Conservation (phyloP, 2,888 invertebrate species). For the Campopleginae sp. region DNA sequence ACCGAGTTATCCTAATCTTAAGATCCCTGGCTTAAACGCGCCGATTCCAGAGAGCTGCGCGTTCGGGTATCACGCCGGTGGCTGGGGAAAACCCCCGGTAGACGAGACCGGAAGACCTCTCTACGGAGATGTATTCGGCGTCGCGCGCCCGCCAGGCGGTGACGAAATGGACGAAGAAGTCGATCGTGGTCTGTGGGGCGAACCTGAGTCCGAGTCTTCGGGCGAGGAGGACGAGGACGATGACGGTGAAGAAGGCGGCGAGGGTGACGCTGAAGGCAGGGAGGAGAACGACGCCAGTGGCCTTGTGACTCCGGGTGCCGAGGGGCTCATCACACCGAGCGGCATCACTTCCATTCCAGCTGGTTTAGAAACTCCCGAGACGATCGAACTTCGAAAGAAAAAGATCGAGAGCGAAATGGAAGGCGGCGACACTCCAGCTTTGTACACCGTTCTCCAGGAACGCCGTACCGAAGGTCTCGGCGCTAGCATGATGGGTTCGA, state of each 20-base stretch:
- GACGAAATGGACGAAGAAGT: conserved; percentile 93
- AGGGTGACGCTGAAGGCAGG: conserved; percentile 85
- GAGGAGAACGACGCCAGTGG: conserved; percentile 90
- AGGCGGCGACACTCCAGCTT: conserved; percentile 96
- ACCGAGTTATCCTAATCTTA: conserved; percentile 99
- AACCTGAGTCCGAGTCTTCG: conserved; percentile 84
- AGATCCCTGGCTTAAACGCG: conserved; percentile 98
- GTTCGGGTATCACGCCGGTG: conserved; percentile 99
- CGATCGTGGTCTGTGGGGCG: conserved; percentile 92
- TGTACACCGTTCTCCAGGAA: conserved; percentile 98
- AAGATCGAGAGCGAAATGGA: conserved; percentile 98
- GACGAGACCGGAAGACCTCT: conserved; percentile 99
- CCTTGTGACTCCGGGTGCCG: conserved; percentile 94
- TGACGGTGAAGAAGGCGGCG: conserved; percentile 87
- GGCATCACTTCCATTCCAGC: conserved; percentile 96
- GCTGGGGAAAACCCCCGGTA: conserved; percentile 99
- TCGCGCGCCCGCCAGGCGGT: conserved; percentile 89
- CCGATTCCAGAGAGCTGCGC: conserved; percentile 99
- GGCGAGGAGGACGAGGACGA: conserved; percentile 87
- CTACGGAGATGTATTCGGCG: conserved; percentile 99
- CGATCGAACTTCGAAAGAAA: conserved; percentile 98
- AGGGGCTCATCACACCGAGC: conserved; percentile 97
- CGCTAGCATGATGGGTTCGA: conserved; percentile 98
- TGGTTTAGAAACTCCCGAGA: conserved; percentile 99
- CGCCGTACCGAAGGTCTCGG: conserved; percentile 95